phyloP scores from a whole-genome alignment of 2,888 invertebrate genomes.

The Lithophane ornitopus region DNA sequence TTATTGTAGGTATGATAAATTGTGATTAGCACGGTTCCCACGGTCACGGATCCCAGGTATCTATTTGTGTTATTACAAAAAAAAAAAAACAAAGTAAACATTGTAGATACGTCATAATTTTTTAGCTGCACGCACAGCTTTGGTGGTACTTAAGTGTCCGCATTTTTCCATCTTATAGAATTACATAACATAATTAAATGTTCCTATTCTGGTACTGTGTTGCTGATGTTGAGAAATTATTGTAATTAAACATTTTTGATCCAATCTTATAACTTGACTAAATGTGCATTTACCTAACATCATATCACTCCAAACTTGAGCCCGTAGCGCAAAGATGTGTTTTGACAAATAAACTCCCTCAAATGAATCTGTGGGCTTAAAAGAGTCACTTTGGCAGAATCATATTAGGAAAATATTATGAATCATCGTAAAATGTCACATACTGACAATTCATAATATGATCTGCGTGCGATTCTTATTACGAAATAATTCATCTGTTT shows the following conservation, averaged over 20 bases:
- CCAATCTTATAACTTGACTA: neutral
- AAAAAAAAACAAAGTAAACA: neutral
- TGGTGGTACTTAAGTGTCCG: neutral
- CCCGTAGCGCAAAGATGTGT: no score
- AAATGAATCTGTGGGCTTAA: no score
- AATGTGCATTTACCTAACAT: neutral
- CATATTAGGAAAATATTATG: no score
- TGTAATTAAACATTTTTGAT: neutral
- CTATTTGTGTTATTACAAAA: neutral
- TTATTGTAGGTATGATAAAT: neutral
- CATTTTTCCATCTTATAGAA: neutral
- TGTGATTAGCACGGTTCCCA: neutral
- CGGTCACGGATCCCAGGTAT: neutral
- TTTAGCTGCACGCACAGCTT: neutral
- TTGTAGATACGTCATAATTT: neutral
- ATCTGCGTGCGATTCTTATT: no score
- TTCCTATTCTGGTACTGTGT: neutral
- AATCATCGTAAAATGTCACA: no score
- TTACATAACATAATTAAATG: neutral
- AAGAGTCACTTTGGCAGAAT: no score
- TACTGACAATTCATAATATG: no score
- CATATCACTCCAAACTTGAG: no score
- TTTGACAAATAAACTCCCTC: no score
- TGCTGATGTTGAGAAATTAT: neutral
- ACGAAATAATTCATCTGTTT: no score